Percentiles rank a stretch among this genome's conserved stretches.
These are phyloP conservation scores for Cynodonichthys magdalenae DNA, from an alignment of 2,797 vertebrate genomes.

Conservation along the genomic window DNA sequence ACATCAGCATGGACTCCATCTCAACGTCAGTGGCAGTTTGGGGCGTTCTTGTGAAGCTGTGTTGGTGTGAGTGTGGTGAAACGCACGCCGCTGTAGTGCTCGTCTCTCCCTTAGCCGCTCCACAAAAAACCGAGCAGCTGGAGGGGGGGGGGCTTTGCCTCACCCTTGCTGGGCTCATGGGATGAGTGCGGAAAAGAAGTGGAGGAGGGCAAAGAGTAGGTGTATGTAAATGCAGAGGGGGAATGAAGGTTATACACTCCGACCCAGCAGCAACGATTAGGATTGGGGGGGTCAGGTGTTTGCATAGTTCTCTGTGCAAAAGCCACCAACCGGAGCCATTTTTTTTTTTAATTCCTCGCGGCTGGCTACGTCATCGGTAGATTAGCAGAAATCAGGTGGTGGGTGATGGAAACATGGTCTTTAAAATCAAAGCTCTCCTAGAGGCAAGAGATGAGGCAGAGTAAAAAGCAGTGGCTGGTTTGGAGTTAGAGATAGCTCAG, in stretches of 20 bases:
- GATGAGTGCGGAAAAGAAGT: constrained; percentile 4
- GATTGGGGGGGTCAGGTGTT: constrained; percentile 82
- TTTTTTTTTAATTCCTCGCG: constrained; percentile 65
- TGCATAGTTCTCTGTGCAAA: constrained; percentile 87
- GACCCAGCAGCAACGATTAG: constrained; percentile 82
- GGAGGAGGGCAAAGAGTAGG: constrained; percentile 39
- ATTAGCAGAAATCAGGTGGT: constrained; percentile 67
- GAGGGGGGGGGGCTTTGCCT: constrained; percentile 32
- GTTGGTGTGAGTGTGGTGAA: constrained; percentile 21
- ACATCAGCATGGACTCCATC: constrained; percentile 69
- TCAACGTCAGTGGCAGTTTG: constrained; percentile 76
- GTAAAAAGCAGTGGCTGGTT: constrained; percentile 24
- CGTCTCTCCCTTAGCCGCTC: constrained; percentile 56
- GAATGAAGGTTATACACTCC: constrained; percentile 76
- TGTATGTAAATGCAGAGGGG: constrained; percentile 43
- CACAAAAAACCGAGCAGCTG: constrained; percentile 54
- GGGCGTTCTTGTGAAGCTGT: constrained; percentile 62
- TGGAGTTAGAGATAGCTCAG: too few species aligned
- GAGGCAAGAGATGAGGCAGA: constrained; percentile 46
- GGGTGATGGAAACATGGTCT: constrained; percentile 53
- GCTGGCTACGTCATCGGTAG: constrained; percentile 74
- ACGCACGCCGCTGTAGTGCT: constrained; percentile 57
- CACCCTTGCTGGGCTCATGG: constrained; percentile 31
- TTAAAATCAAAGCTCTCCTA: constrained; percentile 43
- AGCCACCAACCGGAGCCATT: constrained; percentile 81